Evolutionary conservation across 92 coral and sea anemone genomes (phyloP).

Genomic region (Diadumene lineata): DNA sequence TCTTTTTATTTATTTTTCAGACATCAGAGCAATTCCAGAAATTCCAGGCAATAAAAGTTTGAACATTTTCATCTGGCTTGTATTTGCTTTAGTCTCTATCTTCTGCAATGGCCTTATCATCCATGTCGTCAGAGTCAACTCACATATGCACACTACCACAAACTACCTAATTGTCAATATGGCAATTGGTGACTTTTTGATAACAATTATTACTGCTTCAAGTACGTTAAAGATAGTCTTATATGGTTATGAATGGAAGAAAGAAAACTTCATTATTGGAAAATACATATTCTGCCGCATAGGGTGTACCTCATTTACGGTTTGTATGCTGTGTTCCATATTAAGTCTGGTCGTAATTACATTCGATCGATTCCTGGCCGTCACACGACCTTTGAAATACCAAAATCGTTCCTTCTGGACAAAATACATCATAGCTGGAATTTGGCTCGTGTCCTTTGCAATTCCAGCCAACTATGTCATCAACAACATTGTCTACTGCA

Average conservation of each 20-base stretch:
- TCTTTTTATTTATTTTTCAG: not conserved
- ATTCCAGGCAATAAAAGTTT: not conserved
- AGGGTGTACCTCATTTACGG: not conserved
- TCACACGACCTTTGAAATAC: constrained; percentile 39
- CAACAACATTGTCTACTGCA: not conserved
- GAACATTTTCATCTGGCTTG: not conserved
- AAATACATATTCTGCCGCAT: not conserved
- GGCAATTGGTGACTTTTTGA: constrained; percentile 33
- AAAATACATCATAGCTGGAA: constrained; percentile 22
- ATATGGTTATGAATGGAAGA: not conserved
- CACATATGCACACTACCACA: constrained; percentile 37
- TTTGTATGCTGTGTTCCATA: constrained; percentile 13
- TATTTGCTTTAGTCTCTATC: not conserved
- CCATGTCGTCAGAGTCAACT: constrained; percentile 41
- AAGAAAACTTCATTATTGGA: not conserved
- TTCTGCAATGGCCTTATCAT: constrained; percentile 39
- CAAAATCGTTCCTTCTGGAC: constrained; percentile 21
- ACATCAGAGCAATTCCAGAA: not conserved
- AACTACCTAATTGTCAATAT: constrained; percentile 45
- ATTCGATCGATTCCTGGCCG: constrained; percentile 46
- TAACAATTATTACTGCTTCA: not conserved
- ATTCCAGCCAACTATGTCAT: not conserved
- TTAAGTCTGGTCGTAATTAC: constrained; percentile 39
- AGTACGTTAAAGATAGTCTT: not conserved
- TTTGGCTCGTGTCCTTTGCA: constrained; percentile 32